Percentiles rank a stretch among this genome's conserved stretches.
Conservation (phyloP, 1,140 invertebrate genomes). For the Pachyrhynchus sulphureomaculatus region DNA sequence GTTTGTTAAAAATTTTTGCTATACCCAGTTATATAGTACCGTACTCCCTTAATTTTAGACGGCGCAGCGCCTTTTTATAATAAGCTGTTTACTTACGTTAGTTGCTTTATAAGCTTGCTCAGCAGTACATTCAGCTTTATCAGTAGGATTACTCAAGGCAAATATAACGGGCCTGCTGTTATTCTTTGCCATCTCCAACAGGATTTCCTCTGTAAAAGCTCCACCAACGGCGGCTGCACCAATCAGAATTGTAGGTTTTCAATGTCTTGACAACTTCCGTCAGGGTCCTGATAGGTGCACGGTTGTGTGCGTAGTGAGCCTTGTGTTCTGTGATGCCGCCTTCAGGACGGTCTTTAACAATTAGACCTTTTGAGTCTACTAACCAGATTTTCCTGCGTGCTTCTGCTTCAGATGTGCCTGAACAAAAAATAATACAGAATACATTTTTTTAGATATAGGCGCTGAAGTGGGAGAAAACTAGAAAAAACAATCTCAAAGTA, state of each 20-base stretch:
- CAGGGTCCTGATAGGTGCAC: slow-evolving; percentile 68
- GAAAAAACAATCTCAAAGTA: no score
- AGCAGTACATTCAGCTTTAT: slow-evolving; percentile 96
- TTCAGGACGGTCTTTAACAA: slow-evolving; percentile 74
- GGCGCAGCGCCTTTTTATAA: no score
- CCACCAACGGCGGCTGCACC: slow-evolving; percentile 79
- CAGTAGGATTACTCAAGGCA: slow-evolving; percentile 94
- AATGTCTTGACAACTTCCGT: slow-evolving; percentile 73
- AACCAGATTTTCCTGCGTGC: slow-evolving; percentile 75
- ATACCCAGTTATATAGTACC: no score
- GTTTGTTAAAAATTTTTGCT: no score
- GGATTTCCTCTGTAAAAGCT: slow-evolving; percentile 82
- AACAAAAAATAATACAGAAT: background rate
- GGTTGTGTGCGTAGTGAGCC: slow-evolving; percentile 70
- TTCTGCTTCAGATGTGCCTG: slow-evolving; percentile 60
- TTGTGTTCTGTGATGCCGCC: slow-evolving; percentile 79
- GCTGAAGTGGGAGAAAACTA: no score
- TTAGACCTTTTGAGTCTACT: slow-evolving; percentile 72
- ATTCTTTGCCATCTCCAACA: slow-evolving; percentile 77
- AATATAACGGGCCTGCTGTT: slow-evolving; percentile 87
- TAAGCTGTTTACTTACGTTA: slow-evolving; percentile 63
- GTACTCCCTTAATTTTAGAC: no score
- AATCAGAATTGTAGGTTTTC: slow-evolving; percentile 84
- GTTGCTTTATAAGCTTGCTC: slow-evolving; percentile 87
- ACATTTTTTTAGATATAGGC: background rate